phyloP scores from a whole-genome alignment of 2,113 vertebrate genomes.

The Spea bombifrons region DNA sequence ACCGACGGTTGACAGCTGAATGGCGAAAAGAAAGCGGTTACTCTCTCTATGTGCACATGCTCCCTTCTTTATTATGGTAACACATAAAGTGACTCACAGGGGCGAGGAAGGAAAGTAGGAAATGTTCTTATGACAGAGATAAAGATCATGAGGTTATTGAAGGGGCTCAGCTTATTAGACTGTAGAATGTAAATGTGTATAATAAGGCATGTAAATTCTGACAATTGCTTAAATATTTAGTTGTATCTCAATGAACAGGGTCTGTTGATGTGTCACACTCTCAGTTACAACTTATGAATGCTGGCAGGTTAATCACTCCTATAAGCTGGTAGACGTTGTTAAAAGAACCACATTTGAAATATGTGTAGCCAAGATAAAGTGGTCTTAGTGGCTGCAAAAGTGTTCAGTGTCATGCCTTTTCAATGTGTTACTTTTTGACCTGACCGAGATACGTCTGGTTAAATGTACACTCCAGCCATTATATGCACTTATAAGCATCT shows the following conservation, averaged over 20 bases:
- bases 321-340: no score
- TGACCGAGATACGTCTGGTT: no score
- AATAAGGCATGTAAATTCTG: not conserved
- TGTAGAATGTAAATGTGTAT: not conserved
- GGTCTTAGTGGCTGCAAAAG: no score
- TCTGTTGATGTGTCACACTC: not conserved
- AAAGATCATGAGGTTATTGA: not conserved
- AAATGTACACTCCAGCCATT: no score
- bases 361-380: no score
- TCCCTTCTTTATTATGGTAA: conserved; percentile 20
- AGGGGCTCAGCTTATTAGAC: not conserved
- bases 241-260: not conserved
- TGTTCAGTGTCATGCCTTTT: no score
- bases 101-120: not conserved
- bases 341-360: no score
- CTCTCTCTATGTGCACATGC: not conserved
- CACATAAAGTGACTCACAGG: conserved; percentile 1
- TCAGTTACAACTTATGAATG: not conserved
- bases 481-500: no score
- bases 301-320: no score
- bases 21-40: not conserved
- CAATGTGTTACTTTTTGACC: no score
- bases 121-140: not conserved
- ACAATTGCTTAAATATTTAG: not conserved
- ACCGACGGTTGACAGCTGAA: not conserved